These are phyloP conservation scores for Pangasianodon hypophthalmus DNA, from an alignment of 2,113 vertebrate genomes.

Conservation along the genomic window DNA sequence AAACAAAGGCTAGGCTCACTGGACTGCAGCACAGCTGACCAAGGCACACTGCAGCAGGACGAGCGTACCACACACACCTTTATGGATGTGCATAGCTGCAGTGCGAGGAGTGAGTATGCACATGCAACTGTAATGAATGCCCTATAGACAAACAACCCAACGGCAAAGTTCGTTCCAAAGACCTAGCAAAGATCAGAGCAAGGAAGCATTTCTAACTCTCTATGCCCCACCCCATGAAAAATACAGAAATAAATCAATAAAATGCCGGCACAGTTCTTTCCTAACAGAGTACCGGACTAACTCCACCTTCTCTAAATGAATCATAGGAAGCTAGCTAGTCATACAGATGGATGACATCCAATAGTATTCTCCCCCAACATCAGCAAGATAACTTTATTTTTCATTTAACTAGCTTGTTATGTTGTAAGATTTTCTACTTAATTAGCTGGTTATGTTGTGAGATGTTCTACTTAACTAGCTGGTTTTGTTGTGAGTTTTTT, in stretches of 20 bases:
- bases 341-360: not conserved
- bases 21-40: slow-evolving; percentile 89
- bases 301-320: not conserved
- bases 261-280: not conserved
- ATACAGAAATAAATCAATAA: not conserved
- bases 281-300: not conserved
- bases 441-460: not conserved
- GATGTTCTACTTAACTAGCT: not conserved
- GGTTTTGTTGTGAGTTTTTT: not conserved
- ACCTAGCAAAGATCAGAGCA: too few species aligned
- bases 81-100: slow-evolving; percentile 84
- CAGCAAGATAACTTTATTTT: not conserved
- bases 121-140: not conserved
- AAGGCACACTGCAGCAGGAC: slow-evolving; percentile 90
- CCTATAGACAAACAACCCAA: not conserved
- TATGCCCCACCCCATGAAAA: not conserved
- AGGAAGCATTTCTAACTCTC: not conserved
- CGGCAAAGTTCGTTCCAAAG: not conserved
- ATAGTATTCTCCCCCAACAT: not conserved
- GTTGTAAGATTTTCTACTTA: not conserved
- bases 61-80: slow-evolving; percentile 86
- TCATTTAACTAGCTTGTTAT: too few species aligned
- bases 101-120: slow-evolving; percentile 79
- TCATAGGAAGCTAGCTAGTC: not conserved
- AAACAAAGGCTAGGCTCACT: slow-evolving; percentile 83